A percentile compares a stretch with the other conserved stretches of the same genome.
Conservation (phyloP, 2,113 vertebrate genomes). For the Megaptera novaeangliae region DNA sequence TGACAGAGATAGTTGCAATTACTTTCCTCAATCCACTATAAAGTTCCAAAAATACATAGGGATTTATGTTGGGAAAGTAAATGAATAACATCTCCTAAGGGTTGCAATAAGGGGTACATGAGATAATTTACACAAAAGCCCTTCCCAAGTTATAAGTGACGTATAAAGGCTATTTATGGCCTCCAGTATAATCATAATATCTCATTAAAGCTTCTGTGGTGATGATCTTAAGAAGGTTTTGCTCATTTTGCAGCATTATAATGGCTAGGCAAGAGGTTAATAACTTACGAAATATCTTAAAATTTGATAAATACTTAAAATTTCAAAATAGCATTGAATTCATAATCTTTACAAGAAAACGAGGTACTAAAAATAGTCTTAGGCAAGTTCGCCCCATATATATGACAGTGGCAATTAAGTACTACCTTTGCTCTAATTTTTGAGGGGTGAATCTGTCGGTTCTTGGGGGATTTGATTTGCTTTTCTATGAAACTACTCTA, state of each 20-base stretch:
- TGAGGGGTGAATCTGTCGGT: not conserved
- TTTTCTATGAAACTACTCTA: not conserved
- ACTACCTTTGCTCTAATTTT: not conserved
- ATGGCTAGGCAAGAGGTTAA: not conserved
- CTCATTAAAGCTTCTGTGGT: not conserved
- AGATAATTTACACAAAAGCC: not conserved
- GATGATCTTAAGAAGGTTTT: not conserved
- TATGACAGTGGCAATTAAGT: not conserved
- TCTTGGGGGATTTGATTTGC: not conserved
- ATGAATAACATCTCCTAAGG: not conserved
- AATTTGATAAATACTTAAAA: constrained; percentile 25
- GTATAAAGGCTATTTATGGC: not conserved
- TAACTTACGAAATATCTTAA: not conserved
- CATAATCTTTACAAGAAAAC: constrained; percentile 3
- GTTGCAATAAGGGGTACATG: not conserved
- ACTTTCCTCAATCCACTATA: not conserved
- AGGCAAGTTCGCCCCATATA: not conserved
- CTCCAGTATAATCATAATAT: not conserved
- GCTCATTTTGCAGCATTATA: not conserved
- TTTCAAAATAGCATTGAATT: constrained; percentile 24
- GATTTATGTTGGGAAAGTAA: not conserved
- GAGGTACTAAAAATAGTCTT: constrained; percentile 32
- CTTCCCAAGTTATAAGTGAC: not conserved
- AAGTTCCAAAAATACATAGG: not conserved
- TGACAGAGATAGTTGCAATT: not conserved